A percentile compares a stretch with the other conserved stretches of the same genome.
These are phyloP conservation scores for Petrophora chlorosata DNA, from an alignment of 2,888 invertebrate genomes.

Conservation along the genomic window DNA sequence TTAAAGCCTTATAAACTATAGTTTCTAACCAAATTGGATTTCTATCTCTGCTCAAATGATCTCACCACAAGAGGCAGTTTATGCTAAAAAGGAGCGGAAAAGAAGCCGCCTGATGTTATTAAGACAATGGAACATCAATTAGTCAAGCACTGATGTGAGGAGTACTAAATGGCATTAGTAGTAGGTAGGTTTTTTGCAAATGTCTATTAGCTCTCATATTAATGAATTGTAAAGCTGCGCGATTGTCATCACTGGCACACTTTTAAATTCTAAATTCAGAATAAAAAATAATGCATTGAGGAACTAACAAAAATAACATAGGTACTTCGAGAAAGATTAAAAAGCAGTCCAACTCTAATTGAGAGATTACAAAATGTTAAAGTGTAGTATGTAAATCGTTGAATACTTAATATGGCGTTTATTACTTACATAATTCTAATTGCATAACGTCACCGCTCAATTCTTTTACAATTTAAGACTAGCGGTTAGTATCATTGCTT, in stretches of 20 bases:
- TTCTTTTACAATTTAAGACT: conserved; percentile 47
- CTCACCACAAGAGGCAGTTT: conserved; percentile 1
- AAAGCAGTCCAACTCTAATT: not conserved
- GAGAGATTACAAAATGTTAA: conserved; percentile 6
- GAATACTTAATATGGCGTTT: conserved; percentile 7
- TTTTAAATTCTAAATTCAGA: no score
- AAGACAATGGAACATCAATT: conserved; percentile 44
- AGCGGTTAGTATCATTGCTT: conserved; percentile 55
- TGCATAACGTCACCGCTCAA: conserved; percentile 35
- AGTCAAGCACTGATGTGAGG: conserved; percentile 34
- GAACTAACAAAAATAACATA: no score
- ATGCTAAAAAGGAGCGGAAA: conserved; percentile 9
- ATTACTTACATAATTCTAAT: conserved; percentile 34
- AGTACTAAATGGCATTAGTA: conserved; percentile 5
- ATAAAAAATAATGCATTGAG: not conserved
- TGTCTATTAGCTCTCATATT: not conserved
- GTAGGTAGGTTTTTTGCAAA: not conserved
- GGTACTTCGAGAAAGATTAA: not conserved
- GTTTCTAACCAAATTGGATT: no score
- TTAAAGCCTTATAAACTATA: no score
- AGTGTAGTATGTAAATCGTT: conserved; percentile 12
- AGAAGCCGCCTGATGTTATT: conserved; percentile 18
- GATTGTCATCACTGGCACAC: not conserved
- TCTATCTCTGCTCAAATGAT: conserved; percentile 3
- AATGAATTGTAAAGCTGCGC: not conserved